These are phyloP conservation scores for Amphipyra tragopoginis DNA, from an alignment of 2,888 invertebrate species.

Conservation along the genomic window DNA sequence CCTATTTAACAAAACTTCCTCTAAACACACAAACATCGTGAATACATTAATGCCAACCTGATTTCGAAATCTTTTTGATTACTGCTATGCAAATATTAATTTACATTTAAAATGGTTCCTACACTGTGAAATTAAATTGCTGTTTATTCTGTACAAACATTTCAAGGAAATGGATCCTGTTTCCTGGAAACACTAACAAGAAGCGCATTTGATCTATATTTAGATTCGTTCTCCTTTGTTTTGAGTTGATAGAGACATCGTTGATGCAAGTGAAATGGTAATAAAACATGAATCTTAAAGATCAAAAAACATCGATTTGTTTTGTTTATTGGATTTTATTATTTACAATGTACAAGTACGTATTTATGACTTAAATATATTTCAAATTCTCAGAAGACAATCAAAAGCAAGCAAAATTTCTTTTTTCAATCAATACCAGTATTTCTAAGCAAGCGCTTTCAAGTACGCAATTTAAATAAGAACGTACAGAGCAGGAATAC, in stretches of 20 bases:
- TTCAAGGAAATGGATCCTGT: conserved; percentile 33
- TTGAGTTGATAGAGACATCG: neutral
- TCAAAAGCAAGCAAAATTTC: too few relatives aligned
- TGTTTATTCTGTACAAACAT: conserved; percentile 36
- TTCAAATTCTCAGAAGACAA: too few relatives aligned
- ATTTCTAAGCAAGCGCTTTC: neutral
- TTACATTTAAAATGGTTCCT: conserved; percentile 34
- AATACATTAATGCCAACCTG: conserved; percentile 13
- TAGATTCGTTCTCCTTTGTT: conserved; percentile 1
- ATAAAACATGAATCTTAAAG: neutral
- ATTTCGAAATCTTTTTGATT: conserved; percentile 40
- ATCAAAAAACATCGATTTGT: too few relatives aligned
- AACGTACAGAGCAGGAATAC: conserved; percentile 2
- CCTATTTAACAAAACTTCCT: neutral
- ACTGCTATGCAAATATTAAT: conserved; percentile 47
- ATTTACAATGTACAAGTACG: too few relatives aligned
- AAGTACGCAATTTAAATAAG: neutral
- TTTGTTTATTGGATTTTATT: too few relatives aligned
- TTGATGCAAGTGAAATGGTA: neutral
- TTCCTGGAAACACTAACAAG: conserved; percentile 21
- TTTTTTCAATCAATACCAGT: too few relatives aligned
- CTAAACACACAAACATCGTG: conserved; percentile 1
- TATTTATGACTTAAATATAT: too few relatives aligned
- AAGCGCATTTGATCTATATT: conserved; percentile 13
- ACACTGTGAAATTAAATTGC: conserved; percentile 34